Percentiles rank a stretch among this genome's conserved stretches.
phyloP scores from a whole-genome alignment of 2,888 invertebrate genomes.

The Synergus japonicus region DNA sequence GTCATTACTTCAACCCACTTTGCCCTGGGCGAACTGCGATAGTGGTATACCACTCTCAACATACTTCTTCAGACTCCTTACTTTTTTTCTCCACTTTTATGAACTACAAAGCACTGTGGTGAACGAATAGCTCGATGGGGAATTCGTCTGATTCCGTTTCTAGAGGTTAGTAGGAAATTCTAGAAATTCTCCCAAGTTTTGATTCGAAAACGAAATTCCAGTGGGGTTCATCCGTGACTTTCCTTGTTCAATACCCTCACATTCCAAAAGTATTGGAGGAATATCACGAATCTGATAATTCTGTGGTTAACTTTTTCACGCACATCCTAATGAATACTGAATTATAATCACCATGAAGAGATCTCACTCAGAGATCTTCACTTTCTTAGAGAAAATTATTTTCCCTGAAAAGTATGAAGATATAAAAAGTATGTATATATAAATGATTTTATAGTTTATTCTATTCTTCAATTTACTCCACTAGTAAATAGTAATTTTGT shows the following conservation, averaged over 20 bases:
- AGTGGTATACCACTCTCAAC: constrained; percentile 48
- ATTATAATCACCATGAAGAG: background rate
- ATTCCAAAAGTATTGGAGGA: background rate
- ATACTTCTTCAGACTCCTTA: constrained; percentile 42
- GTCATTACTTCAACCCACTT: constrained; percentile 50
- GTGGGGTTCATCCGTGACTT: constrained; percentile 2
- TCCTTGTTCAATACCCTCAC: background rate
- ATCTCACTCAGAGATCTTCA: too few relatives aligned
- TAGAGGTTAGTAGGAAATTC: constrained; percentile 39
- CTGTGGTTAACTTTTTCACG: background rate
- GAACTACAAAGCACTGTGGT: constrained; percentile 6
- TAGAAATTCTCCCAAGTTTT: constrained; percentile 48
- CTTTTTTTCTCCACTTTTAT: constrained; percentile 20
- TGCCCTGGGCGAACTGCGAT: constrained; percentile 44
- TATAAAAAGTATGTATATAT: too few relatives aligned
- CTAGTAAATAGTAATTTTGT: background rate
- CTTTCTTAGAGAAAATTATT: too few relatives aligned
- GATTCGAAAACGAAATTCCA: constrained; percentile 43
- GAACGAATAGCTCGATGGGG: constrained; percentile 6
- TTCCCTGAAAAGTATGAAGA: too few relatives aligned
- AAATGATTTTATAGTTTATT: too few relatives aligned
- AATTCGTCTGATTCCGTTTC: constrained; percentile 23
- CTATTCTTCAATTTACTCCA: background rate
- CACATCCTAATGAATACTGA: background rate
- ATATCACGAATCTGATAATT: background rate